Percentiles rank a stretch among this genome's conserved stretches.
phyloP scores from a whole-genome alignment of 1,140 invertebrate genomes.

The Heliconius himera region DNA sequence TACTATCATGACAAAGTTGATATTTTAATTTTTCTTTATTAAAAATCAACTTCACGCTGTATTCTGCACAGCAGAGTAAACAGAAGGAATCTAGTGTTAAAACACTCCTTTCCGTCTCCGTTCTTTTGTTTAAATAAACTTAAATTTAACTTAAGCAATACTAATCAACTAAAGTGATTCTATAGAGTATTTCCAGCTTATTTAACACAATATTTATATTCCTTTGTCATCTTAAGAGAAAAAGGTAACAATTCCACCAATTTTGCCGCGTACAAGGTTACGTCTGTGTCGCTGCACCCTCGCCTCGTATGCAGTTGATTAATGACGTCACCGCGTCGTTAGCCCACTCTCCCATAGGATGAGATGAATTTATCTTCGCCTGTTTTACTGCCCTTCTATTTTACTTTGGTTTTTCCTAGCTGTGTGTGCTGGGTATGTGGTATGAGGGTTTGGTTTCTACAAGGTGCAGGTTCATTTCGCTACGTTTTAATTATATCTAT shows the following conservation, averaged over 20 bases:
- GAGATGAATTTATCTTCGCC: conserved; percentile 34
- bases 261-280: conserved; percentile 30
- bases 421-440: background rate
- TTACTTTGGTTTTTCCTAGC: conserved; percentile 17
- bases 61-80: too few species aligned
- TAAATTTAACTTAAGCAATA: too few species aligned
- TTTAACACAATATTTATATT: background rate
- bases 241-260: background rate
- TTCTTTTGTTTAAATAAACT: background rate
- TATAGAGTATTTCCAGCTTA: too few species aligned
- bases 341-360: conserved; percentile 45
- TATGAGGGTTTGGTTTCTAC: background rate
- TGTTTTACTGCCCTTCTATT: conserved; percentile 37
- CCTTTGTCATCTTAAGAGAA: background rate
- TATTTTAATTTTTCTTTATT: too few species aligned
- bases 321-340: conserved; percentile 55
- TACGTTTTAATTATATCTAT: too few species aligned
- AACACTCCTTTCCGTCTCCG: too few species aligned
- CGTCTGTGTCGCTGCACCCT: conserved; percentile 20
- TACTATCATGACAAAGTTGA: too few species aligned
- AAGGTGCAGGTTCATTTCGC: too few species aligned
- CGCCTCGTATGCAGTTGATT: conserved; percentile 47
- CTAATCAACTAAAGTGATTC: too few species aligned
- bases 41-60: too few species aligned
- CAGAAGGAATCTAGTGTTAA: too few species aligned